phyloP scores from a whole-genome alignment of 2,113 vertebrate species.

The Apodemus speciosus region DNA sequence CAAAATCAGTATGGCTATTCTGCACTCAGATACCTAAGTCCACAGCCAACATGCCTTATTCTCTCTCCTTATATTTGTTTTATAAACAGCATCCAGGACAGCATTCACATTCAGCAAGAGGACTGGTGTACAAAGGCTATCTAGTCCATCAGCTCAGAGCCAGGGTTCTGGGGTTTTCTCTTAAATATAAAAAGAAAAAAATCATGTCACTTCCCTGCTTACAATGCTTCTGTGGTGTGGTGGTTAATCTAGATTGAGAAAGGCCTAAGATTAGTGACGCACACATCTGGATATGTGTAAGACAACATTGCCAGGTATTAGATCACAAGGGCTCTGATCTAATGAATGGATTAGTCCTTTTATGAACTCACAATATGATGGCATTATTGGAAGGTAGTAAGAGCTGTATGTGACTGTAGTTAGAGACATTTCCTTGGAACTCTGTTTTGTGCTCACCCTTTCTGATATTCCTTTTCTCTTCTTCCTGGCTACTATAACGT shows the following conservation, averaged over 20 bases:
- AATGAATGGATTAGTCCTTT: background rate
- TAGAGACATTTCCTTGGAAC: background rate
- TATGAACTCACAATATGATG: background rate
- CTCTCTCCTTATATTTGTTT: background rate
- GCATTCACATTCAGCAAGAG: background rate
- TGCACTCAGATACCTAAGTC: background rate
- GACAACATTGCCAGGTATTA: background rate
- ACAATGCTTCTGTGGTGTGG: background rate
- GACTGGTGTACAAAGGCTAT: background rate
- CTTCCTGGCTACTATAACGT: background rate
- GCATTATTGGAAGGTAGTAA: background rate
- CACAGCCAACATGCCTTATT: background rate
- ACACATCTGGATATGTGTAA: background rate
- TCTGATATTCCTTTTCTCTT: background rate
- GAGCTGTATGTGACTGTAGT: rapidly evolving
- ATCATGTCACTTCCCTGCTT: background rate
- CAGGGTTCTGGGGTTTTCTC: background rate
- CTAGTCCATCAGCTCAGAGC: background rate
- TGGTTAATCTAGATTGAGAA: background rate
- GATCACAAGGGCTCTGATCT: background rate
- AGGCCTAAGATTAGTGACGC: background rate
- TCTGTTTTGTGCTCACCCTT: background rate
- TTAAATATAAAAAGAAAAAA: conserved; percentile 34
- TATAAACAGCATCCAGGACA: background rate
- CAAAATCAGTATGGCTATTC: background rate